Percentiles rank a stretch among this genome's conserved stretches.
phyloP scores from a whole-genome alignment of 2,888 invertebrate species.

The Lathronympha strigana region DNA sequence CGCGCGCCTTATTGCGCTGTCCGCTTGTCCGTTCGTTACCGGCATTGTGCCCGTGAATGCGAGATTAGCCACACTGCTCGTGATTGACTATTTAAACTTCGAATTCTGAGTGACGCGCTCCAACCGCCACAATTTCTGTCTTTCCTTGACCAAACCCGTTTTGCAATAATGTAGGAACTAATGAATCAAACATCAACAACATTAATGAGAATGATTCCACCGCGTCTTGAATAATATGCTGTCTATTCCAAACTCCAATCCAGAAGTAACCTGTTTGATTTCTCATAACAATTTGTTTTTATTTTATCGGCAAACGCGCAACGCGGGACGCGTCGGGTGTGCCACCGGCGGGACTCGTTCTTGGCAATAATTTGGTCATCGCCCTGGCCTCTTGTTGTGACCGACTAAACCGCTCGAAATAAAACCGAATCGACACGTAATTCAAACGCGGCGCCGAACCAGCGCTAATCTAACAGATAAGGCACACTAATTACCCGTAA shows the following conservation, averaged over 20 bases:
- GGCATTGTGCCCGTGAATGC: slow-evolving; percentile 79
- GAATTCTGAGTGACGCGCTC: slow-evolving; percentile 72
- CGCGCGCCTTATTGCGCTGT: slow-evolving; percentile 82
- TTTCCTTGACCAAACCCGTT: slow-evolving; percentile 35
- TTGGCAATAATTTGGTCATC: slow-evolving; percentile 79
- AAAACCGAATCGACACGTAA: slow-evolving; percentile 46
- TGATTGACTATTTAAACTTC: slow-evolving; percentile 82
- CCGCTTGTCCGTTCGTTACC: slow-evolving; percentile 82
- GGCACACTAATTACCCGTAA: slow-evolving; percentile 66
- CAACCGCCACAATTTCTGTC: slow-evolving; percentile 47
- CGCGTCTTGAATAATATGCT: slow-evolving; percentile 38
- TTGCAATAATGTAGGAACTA: slow-evolving; percentile 37
- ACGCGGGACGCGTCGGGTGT: slow-evolving; percentile 38
- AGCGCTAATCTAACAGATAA: slow-evolving; percentile 66
- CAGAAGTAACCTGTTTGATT: slow-evolving; percentile 42
- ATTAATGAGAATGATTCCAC: slow-evolving; percentile 34
- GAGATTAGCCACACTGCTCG: slow-evolving; percentile 80
- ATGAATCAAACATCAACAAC: slow-evolving; percentile 39
- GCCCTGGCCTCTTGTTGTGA: slow-evolving; percentile 60
- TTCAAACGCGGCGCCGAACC: slow-evolving; percentile 50
- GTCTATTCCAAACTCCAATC: slow-evolving; percentile 33
- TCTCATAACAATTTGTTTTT: slow-evolving; percentile 42
- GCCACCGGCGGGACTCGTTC: slow-evolving; percentile 67
- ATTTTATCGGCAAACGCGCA: slow-evolving; percentile 40
- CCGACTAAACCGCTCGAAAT: slow-evolving; percentile 47